Conservation (phyloP, 2,113 vertebrate genomes). For the Ascaphus truei region DNA sequence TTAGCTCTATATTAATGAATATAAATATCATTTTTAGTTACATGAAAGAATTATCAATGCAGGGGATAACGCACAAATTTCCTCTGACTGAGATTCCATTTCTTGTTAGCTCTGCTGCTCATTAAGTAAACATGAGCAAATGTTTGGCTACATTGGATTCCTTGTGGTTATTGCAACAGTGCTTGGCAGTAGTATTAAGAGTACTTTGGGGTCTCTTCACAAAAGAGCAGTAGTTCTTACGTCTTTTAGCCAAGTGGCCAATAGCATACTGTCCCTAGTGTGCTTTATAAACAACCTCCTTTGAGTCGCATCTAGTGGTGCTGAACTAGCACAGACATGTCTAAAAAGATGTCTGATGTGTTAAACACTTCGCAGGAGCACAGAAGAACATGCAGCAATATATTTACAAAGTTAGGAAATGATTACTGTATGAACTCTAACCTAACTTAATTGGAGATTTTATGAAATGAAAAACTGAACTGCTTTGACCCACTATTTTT, state of each 20-base stretch:
- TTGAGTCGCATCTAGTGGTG: background rate
- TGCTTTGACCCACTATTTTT: background rate
- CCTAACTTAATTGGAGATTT: slow-evolving; percentile 6
- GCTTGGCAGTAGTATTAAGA: too few relatives aligned
- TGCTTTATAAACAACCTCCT: slow-evolving; percentile 3
- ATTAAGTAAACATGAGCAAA: too few relatives aligned
- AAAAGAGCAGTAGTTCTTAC: background rate
- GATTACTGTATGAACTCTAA: background rate
- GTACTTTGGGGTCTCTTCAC: background rate
- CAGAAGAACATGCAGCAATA: slow-evolving; percentile 5
- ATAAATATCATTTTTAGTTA: too few relatives aligned
- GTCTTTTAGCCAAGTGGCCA: slow-evolving; percentile 12
- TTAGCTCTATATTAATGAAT: too few relatives aligned
- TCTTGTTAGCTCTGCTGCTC: too few relatives aligned
- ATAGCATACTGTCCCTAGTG: background rate
- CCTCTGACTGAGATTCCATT: too few relatives aligned
- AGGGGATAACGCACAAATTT: too few relatives aligned
- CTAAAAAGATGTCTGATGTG: slow-evolving; percentile 27
- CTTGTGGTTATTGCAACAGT: too few relatives aligned
- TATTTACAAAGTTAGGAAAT: slow-evolving; percentile 18
- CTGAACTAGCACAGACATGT: background rate
- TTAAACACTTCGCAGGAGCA: slow-evolving; percentile 15
- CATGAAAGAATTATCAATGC: too few relatives aligned
- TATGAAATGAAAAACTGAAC: background rate
- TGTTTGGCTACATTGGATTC: too few relatives aligned